Percentiles rank a stretch among this genome's conserved stretches.
Evolutionary conservation across 2,113 vertebrate species (phyloP).

Genomic region (Condylura cristata): DNA sequence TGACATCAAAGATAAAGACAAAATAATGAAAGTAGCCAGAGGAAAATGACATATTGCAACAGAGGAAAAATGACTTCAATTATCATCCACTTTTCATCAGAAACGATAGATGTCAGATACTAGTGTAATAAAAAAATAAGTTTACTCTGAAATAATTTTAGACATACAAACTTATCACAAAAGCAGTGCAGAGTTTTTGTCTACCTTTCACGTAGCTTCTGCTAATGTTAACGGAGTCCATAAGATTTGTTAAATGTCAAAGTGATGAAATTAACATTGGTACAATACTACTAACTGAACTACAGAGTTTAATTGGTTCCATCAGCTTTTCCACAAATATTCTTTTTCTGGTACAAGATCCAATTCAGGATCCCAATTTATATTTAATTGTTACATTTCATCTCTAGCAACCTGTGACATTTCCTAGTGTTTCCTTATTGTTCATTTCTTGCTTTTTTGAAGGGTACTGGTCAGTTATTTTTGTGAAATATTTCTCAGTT

Average conservation of each 20-base stretch:
- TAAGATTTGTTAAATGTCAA: neutral
- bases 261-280: neutral
- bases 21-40: slow-evolving; percentile 21
- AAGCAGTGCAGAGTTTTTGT: neutral
- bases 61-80: neutral
- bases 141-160: slow-evolving; percentile 9
- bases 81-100: neutral
- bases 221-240: neutral
- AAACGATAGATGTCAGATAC: neutral
- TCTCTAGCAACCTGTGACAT: neutral
- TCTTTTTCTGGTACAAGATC: neutral
- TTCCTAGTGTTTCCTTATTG: neutral
- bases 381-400: neutral
- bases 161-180: neutral
- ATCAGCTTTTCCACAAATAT: neutral
- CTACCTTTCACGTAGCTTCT: neutral
- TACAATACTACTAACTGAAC: neutral
- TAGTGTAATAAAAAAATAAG: neutral
- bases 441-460: neutral
- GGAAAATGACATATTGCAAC: neutral
- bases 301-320: neutral
- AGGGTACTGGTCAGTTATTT: neutral
- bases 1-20: neutral
- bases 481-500: neutral
- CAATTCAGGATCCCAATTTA: neutral